Evolutionary conservation across 2,797 vertebrate genomes (phyloP).

Genomic region (Megaceryle alcyon): DNA sequence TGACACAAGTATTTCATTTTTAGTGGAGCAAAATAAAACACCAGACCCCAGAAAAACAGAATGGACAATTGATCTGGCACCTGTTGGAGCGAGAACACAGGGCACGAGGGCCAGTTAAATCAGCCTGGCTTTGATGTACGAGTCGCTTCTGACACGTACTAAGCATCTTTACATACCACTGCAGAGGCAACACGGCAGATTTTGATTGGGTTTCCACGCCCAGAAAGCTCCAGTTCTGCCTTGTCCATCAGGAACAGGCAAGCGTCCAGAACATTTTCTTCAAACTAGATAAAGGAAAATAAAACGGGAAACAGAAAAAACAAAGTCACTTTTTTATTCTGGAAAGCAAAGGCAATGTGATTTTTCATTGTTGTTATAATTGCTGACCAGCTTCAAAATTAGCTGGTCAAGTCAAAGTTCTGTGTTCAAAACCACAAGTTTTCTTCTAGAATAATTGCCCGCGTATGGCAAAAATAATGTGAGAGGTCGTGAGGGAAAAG

Average conservation of each 20-base stretch:
- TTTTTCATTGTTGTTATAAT: not conserved
- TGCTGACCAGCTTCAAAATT: not conserved
- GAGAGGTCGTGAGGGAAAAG: not conserved
- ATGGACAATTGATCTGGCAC: not conserved
- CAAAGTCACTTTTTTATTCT: not conserved
- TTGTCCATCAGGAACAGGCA: constrained; percentile 93
- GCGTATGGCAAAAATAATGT: not conserved
- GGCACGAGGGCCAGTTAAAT: not conserved
- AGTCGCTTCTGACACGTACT: not conserved
- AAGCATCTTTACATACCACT: constrained; percentile 81
- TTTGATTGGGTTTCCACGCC: constrained; percentile 91
- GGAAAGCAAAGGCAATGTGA: not conserved
- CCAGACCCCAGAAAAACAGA: not conserved
- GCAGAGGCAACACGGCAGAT: constrained; percentile 91
- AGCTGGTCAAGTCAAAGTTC: not conserved
- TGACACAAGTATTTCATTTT: not conserved
- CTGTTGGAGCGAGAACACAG: not conserved
- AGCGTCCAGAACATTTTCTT: constrained; percentile 89
- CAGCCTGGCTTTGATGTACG: not conserved
- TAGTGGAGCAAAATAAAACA: not conserved
- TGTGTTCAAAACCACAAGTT: not conserved
- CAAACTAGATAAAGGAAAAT: constrained; percentile 83
- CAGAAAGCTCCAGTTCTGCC: constrained; percentile 88
- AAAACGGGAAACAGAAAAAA: constrained; percentile 2
- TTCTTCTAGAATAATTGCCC: not conserved